These are phyloP conservation scores for Heliangelus exortis DNA, from an alignment of 2,797 vertebrate species.

Conservation along the genomic window DNA sequence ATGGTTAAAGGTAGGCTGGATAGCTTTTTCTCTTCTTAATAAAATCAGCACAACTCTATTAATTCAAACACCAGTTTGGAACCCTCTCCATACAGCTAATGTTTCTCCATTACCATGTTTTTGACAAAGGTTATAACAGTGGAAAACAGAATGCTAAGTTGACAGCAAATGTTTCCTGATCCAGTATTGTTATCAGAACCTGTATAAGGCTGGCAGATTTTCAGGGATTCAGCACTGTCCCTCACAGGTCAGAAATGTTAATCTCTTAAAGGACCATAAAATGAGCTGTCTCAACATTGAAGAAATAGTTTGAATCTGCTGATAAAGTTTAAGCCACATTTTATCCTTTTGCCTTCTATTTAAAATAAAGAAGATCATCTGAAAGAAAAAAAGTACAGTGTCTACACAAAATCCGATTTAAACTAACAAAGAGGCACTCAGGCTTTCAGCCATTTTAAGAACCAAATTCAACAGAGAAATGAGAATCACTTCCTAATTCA, in stretches of 20 bases:
- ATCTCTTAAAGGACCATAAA: background rate
- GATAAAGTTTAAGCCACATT: background rate
- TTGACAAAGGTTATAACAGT: background rate
- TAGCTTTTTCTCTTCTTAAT: background rate
- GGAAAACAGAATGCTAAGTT: background rate
- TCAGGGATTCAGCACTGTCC: background rate
- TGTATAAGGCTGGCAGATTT: background rate
- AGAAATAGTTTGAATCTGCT: background rate
- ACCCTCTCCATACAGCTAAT: background rate
- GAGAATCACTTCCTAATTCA: background rate
- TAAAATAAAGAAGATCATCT: conserved; percentile 19
- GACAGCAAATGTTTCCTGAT: background rate
- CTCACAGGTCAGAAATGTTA: background rate
- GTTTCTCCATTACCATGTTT: background rate
- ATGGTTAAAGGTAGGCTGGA: background rate
- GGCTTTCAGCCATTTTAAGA: conserved; percentile 12
- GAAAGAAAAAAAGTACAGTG: background rate
- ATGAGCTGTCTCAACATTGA: background rate
- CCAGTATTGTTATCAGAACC: background rate
- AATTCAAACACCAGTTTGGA: background rate
- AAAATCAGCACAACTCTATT: background rate
- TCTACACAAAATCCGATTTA: background rate
- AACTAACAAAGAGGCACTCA: background rate
- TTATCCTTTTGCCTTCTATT: background rate
- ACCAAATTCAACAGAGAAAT: background rate